These are phyloP conservation scores for Listrodromus nycthemerus DNA, from an alignment of 2,888 invertebrate genomes.

Conservation along the genomic window DNA sequence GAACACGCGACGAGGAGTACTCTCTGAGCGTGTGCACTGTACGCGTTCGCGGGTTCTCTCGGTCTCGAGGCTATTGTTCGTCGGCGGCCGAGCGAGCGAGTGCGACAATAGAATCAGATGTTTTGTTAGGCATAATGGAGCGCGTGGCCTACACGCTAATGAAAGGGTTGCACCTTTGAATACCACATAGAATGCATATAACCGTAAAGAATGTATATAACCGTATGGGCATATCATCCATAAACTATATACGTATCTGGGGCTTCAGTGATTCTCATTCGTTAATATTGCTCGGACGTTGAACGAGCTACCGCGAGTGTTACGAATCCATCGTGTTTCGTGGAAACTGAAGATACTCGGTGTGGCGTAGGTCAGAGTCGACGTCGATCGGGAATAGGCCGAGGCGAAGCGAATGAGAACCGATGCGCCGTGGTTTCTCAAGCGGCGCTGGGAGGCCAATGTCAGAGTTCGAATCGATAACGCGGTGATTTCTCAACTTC, in stretches of 20 bases:
- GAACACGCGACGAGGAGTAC: slow-evolving; percentile 77
- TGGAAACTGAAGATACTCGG: slow-evolving; percentile 22
- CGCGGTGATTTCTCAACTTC: slow-evolving; percentile 68
- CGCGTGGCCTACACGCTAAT: slow-evolving; percentile 83
- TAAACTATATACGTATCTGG: slow-evolving; percentile 17
- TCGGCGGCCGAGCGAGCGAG: slow-evolving; percentile 43
- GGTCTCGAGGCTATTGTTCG: slow-evolving; percentile 59
- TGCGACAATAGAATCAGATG: slow-evolving; percentile 82
- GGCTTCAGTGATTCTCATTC: slow-evolving; percentile 55
- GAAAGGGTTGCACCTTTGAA: slow-evolving; percentile 84
- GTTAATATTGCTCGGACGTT: not conserved
- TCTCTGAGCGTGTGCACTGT: slow-evolving; percentile 71
- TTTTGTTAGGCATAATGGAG: slow-evolving; percentile 83
- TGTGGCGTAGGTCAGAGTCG: not conserved
- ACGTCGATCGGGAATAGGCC: not conserved
- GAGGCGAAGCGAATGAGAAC: slow-evolving; percentile 33
- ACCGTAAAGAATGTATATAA: slow-evolving; percentile 18
- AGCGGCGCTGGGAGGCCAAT: slow-evolving; percentile 68
- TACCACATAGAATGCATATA: slow-evolving; percentile 66
- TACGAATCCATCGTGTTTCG: not conserved
- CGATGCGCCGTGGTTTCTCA: slow-evolving; percentile 37
- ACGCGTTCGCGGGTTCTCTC: slow-evolving; percentile 65
- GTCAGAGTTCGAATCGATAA: slow-evolving; percentile 74
- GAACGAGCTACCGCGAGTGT: not conserved
- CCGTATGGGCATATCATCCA: not conserved